These are phyloP conservation scores for Dysidea cf. avara DNA, from an alignment of 37 sponge, comb jelly and placozoan species.

Conservation along the genomic window DNA sequence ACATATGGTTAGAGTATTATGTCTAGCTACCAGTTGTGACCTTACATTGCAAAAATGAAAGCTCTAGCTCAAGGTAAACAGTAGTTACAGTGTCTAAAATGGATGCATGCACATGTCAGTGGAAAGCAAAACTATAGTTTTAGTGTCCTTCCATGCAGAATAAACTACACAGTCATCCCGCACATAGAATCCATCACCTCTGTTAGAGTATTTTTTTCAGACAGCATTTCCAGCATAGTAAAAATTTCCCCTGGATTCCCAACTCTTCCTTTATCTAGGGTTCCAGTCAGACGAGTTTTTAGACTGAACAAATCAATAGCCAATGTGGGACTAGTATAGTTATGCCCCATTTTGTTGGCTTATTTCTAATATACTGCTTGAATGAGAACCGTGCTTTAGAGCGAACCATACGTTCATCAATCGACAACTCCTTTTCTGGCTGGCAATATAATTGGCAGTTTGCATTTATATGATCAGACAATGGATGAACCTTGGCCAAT, in stretches of 20 bases:
- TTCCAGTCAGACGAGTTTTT: conserved; percentile 4
- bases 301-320: background rate
- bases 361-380: conserved; percentile 1
- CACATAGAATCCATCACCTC: conserved; percentile 11
- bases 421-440: background rate
- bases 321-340: conserved; percentile 7
- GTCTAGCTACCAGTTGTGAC: no score
- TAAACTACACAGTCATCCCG: conserved; percentile 2
- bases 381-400: background rate
- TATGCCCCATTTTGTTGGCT: background rate
- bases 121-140: background rate
- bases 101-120: no score
- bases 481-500: background rate
- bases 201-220: background rate
- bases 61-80: no score
- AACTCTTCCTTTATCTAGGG: background rate
- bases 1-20: no score
- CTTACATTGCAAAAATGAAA: no score
- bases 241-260: background rate
- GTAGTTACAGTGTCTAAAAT: no score
- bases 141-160: conserved; percentile 19
- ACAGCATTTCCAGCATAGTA: background rate
- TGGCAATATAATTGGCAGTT: background rate
- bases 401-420: background rate
- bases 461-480: background rate